Evolutionary conservation across 1,140 invertebrate species (phyloP).

Genomic region (Brachionus plicatilis): DNA sequence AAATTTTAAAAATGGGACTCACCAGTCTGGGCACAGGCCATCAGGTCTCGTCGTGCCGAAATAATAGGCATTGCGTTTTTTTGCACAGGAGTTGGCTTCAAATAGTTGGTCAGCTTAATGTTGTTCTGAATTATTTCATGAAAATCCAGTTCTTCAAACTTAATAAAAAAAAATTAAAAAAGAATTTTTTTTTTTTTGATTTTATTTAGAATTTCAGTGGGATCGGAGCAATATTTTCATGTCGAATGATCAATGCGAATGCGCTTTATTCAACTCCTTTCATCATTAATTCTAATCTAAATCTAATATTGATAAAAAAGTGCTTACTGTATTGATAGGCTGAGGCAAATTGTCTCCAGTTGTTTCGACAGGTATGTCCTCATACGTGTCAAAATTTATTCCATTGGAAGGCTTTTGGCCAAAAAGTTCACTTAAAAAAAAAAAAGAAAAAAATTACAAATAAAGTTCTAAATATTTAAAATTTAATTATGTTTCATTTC

Average conservation of each 20-base stretch:
- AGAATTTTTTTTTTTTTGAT: not conserved
- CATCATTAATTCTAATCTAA: not conserved
- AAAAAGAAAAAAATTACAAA: not conserved
- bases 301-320: not conserved
- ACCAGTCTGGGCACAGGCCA: conserved; percentile 87
- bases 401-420: conserved; percentile 64
- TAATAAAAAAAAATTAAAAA: not conserved
- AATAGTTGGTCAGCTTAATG: conserved; percentile 77
- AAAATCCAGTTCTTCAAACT: conserved; percentile 73
- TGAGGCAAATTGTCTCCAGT: conserved; percentile 84
- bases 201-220: conserved; percentile 5
- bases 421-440: conserved; percentile 19
- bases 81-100: conserved; percentile 56
- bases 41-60: conserved; percentile 75
- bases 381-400: conserved; percentile 99
- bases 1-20: not conserved
- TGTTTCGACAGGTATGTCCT: conserved; percentile 98
- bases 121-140: conserved; percentile 90
- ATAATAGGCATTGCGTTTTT: conserved; percentile 95
- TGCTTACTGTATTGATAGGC: conserved; percentile 63
- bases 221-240: conserved; percentile 30
- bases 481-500: not conserved
- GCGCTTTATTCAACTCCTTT: conserved; percentile 36
- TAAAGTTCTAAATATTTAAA: not conserved
- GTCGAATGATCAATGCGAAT: not conserved